phyloP scores from a whole-genome alignment of 2,113 vertebrate species.

The Cryptoleucopteryx plumbea region DNA sequence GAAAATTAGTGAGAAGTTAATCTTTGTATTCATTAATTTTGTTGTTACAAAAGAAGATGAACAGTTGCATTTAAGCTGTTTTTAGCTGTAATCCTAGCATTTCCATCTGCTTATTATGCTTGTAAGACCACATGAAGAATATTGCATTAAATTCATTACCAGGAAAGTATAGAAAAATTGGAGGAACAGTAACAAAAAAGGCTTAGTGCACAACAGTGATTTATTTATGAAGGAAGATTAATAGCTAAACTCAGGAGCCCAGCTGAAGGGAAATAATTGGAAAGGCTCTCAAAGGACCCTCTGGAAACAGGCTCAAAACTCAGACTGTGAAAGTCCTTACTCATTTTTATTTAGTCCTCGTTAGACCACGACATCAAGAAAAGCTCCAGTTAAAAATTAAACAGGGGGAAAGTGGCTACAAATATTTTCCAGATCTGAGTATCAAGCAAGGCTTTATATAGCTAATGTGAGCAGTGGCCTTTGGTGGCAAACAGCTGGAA shows the following conservation, averaged over 20 bases:
- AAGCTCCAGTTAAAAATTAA: constrained; percentile 19
- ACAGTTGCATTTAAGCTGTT: not conserved
- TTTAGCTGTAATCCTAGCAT: not conserved
- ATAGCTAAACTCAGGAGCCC: not conserved
- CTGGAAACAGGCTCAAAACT: not conserved
- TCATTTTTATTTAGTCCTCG: constrained; percentile 18
- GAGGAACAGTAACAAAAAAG: not conserved
- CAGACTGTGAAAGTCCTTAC: not conserved
- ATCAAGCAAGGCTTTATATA: not conserved
- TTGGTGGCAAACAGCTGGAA: not conserved
- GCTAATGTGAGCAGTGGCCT: not conserved
- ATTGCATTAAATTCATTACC: not conserved
- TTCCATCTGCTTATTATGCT: not conserved
- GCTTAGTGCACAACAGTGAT: not conserved
- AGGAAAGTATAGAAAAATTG: not conserved
- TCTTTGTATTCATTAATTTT: not conserved
- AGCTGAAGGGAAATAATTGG: constrained; percentile 25
- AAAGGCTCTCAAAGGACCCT: not conserved
- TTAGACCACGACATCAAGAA: not conserved
- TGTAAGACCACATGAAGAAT: not conserved
- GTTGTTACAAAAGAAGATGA: not conserved
- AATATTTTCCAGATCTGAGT: not conserved
- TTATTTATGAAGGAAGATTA: constrained; percentile 28
- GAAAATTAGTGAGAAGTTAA: not conserved
- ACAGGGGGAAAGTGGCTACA: not conserved